Conservation (phyloP, 1,140 invertebrate genomes). For the Nephotettix cincticeps region DNA sequence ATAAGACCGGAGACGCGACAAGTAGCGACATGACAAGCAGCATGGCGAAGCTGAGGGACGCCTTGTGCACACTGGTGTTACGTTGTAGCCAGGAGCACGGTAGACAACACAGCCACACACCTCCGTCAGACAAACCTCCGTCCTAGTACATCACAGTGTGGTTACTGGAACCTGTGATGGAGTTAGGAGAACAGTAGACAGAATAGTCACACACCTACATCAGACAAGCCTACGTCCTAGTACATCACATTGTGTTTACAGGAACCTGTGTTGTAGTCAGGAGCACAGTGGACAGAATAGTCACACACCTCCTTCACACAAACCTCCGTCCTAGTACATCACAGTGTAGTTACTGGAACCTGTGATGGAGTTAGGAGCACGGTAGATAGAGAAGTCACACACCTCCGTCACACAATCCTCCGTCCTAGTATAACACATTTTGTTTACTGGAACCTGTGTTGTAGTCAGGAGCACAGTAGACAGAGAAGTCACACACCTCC, state of each 20-base stretch:
- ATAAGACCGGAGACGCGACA: slow-evolving; percentile 61
- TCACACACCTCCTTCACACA: slow-evolving; percentile 49
- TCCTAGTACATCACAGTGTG: background rate
- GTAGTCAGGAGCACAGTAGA: slow-evolving; percentile 57
- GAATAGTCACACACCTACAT: slow-evolving; percentile 58
- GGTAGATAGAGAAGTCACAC: slow-evolving; percentile 57
- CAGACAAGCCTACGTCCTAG: too few species aligned
- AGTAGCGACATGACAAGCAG: slow-evolving; percentile 58
- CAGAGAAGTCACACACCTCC: slow-evolving; percentile 58
- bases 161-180: slow-evolving; percentile 59
- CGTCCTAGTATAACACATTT: too few species aligned
- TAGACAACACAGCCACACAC: slow-evolving; percentile 57
- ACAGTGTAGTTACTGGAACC: slow-evolving; percentile 47
- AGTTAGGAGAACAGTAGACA: slow-evolving; percentile 55
- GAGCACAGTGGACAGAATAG: slow-evolving; percentile 60
- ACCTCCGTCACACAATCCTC: slow-evolving; percentile 57
- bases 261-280: slow-evolving; percentile 56
- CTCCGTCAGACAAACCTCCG: slow-evolving; percentile 40
- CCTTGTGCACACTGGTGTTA: slow-evolving; percentile 60
- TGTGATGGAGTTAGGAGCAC: slow-evolving; percentile 59
- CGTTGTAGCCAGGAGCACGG: slow-evolving; percentile 58
- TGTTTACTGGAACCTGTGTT: slow-evolving; percentile 58
- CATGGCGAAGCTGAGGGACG: slow-evolving; percentile 58
- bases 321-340: background rate
- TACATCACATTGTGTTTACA: slow-evolving; percentile 61